A percentile compares a stretch with the other conserved stretches of the same genome.
These are phyloP conservation scores for Tupaia chinensis DNA, from an alignment of 2,113 vertebrate species.

Conservation along the genomic window DNA sequence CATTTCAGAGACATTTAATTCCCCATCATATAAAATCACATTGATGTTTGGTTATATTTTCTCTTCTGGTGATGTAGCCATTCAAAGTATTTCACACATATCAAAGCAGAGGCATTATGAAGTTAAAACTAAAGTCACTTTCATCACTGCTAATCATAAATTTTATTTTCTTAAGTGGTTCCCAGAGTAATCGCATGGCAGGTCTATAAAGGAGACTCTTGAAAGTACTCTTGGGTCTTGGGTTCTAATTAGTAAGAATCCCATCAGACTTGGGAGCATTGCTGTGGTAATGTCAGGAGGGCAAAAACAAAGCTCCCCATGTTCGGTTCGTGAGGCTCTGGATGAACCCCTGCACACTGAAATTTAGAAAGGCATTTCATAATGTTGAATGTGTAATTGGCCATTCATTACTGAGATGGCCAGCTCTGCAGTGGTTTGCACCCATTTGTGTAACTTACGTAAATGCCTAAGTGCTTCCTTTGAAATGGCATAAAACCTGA, in stretches of 20 bases:
- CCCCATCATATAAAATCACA: constrained; percentile 73
- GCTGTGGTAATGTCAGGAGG: neutral
- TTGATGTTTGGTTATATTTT: constrained; percentile 78
- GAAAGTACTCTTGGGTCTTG: constrained; percentile 74
- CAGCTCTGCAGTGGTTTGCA: constrained; percentile 43
- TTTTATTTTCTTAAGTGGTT: constrained; percentile 76
- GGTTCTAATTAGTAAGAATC: constrained; percentile 76
- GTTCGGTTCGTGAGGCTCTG: constrained; percentile 55
- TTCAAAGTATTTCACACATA: constrained; percentile 76
- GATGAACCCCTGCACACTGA: constrained; percentile 52
- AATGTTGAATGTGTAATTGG: constrained; percentile 65
- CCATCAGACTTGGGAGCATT: constrained; percentile 43
- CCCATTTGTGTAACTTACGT: constrained; percentile 61
- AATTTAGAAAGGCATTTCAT: constrained; percentile 68
- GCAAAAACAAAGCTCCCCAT: constrained; percentile 59
- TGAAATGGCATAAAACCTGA: constrained; percentile 64
- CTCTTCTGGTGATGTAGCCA: constrained; percentile 76
- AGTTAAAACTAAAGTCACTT: constrained; percentile 80
- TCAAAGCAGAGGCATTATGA: constrained; percentile 73
- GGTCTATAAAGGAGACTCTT: constrained; percentile 50
- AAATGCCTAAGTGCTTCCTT: constrained; percentile 64
- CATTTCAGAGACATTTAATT: constrained; percentile 74
- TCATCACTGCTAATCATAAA: constrained; percentile 81
- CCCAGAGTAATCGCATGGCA: neutral
- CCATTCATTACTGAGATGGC: constrained; percentile 70